Percentiles rank a stretch among this genome's conserved stretches.
Evolutionary conservation across 1,140 invertebrate genomes (phyloP).

Genomic region (Pseudomyrmex gracilis): DNA sequence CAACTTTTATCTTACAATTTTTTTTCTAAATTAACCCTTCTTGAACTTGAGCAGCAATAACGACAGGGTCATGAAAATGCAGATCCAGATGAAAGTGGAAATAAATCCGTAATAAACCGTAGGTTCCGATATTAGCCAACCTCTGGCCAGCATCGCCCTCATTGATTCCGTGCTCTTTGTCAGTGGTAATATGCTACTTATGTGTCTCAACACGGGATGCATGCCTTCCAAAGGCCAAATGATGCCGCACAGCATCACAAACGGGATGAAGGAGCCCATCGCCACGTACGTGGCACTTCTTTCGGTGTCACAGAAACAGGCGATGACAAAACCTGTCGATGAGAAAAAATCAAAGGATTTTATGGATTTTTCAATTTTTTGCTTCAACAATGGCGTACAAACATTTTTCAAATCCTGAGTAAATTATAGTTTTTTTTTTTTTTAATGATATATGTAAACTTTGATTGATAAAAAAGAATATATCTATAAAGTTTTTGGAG

Average conservation of each 20-base stretch:
- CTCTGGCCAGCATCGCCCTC: constrained; percentile 94
- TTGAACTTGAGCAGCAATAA: constrained; percentile 93
- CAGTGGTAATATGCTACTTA: constrained; percentile 93
- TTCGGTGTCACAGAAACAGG: constrained; percentile 94
- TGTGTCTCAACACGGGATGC: constrained; percentile 91
- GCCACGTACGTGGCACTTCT: constrained; percentile 96
- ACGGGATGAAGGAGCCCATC: constrained; percentile 96
- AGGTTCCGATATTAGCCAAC: constrained; percentile 92
- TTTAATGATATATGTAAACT: too few species aligned
- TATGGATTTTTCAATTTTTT: too few species aligned
- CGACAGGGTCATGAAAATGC: constrained; percentile 92
- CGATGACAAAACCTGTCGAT: constrained; percentile 93
- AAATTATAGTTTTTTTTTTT: too few species aligned
- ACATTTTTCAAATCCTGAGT: too few species aligned
- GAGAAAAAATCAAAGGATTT: background rate
- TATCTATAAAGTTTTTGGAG: too few species aligned
- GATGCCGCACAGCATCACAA: constrained; percentile 95
- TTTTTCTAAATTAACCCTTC: constrained; percentile 87
- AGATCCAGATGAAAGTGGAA: constrained; percentile 93
- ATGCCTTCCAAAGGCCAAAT: constrained; percentile 95
- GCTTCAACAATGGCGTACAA: too few species aligned
- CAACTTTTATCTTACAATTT: background rate
- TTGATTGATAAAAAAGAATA: too few species aligned
- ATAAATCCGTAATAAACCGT: constrained; percentile 95
- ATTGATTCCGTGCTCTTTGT: constrained; percentile 97